Base-by-base conservation (phyloP, 2,888 invertebrate species). In the Clusia tigrina region DNA sequence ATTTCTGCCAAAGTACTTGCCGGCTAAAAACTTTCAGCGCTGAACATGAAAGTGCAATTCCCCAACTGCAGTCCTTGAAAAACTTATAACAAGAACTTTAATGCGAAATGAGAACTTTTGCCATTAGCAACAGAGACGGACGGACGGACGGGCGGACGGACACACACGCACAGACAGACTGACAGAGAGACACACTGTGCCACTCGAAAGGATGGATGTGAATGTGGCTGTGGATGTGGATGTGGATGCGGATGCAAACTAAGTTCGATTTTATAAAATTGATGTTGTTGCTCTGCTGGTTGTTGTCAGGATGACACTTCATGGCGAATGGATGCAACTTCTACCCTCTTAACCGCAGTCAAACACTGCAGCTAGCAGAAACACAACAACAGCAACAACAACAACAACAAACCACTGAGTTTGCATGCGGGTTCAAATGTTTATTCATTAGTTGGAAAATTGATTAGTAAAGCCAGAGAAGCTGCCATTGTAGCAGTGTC, bases 1-100 rank as follows among this genome's bases (percentile, higher is more conserved):
- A 17, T 46, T 53, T 42, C 17, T 22, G 20, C 54, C 20, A 51
- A 51, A 22, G 58, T 48, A 25, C 48, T 63, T 63, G 54, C 59
- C 63, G 42, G 46, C 18, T n/a, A 42, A 24, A 60, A 52, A 12
- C 24, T 15, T 53, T 52, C 38, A 23, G 23, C 53, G 22, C 24
- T 12, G 20, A 5, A 52, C 18, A 48, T 15, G 48, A 15, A 48
- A 48, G 48, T 48, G 38, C 23, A n/a, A 51, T 53, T 54, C n/a
- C 37, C 32, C 64, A 67, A 73, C 66, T 69, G 70, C 72, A 75
- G 71, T 74, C 73, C 76, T 75, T 74, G 76, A 76, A 73, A 73
- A 74, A 18, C 71, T 71, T 74, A 62, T 54, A 71, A 17, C 12
- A 26, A 26, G 22, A 26, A 5, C 32, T 3, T 32, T 32, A 32